Base-by-base conservation (phyloP, 1,140 invertebrate species). In the Diprion similis region DNA sequence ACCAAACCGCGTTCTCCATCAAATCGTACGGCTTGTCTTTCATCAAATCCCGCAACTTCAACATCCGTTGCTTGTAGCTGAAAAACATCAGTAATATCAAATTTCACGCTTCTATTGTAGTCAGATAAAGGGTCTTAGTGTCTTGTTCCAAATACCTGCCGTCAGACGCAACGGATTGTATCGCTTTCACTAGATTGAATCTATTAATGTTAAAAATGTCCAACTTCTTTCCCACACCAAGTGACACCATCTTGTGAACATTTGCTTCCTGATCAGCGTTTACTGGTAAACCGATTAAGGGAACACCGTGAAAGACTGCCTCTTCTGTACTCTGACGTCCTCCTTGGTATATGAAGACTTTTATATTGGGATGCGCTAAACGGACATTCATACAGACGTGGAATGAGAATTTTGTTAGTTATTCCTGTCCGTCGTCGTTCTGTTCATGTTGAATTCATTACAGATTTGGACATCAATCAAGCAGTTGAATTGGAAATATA, bases 341-440 rank as follows among this genome's bases (percentile, higher is more conserved):
- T 70, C 89, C 89, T 78, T 91, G 90, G 19, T 84, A 88, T 10
- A 91, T 80, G 72, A 90, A 90, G 13, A 89, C 48, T 75, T 80
- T 84, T 11, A 87, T 75, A 37, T 89, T 86, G 8, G 83, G 79
- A 76, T 90, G 89, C 46, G 77, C 87, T 88, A 15, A 1, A 24
- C 24, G 24, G 24, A 24, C 24, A 24, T 64, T 1, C 82, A 73
- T 17, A 87, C 71, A n/a, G 74, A 74, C 24, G 59, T 9, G 0
- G 69, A 19, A 1, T 75, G 24, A 4, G 4, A 1, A 1, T 24
- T 24, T 24, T 24, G 1, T 24, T 1, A 24, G 24, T 24, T 4
- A 24, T 24, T 24, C 24, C 4, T 24, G 24, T 4, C 24, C 24
- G 1, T 24, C 24, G 1, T 24, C 4, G 1, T 24, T 24, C 4